phyloP scores from a whole-genome alignment of 2,113 vertebrate genomes.

The Chiloscyllium plagiosum region DNA sequence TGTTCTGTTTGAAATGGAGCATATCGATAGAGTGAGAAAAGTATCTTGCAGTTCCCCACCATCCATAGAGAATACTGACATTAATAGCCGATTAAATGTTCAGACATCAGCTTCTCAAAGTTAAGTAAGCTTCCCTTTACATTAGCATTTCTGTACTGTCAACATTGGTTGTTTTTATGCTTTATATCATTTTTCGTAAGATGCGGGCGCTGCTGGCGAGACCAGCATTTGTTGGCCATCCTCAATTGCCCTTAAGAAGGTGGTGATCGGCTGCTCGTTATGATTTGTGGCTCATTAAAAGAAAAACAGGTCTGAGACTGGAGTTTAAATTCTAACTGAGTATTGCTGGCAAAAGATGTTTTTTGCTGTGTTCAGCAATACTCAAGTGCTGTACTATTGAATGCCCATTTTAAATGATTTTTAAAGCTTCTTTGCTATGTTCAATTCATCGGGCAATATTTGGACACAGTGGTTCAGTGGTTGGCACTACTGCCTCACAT shows the following conservation, averaged over 20 bases:
- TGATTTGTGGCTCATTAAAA: background rate
- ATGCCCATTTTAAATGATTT: background rate
- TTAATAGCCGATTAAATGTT: background rate
- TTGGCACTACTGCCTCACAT: too few species aligned
- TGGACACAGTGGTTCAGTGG: too few species aligned
- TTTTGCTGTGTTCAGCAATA: too few species aligned
- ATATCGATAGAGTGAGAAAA: background rate
- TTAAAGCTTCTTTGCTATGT: background rate
- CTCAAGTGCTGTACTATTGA: too few species aligned
- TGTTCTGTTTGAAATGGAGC: background rate
- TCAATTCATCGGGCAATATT: too few species aligned
- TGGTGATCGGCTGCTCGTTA: too few species aligned
- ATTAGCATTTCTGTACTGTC: background rate
- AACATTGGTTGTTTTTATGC: background rate
- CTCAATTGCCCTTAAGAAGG: too few species aligned
- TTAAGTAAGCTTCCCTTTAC: background rate
- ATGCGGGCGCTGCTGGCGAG: too few species aligned
- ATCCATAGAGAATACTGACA: background rate
- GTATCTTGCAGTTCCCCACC: background rate
- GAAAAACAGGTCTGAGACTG: background rate
- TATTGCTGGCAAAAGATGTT: too few species aligned
- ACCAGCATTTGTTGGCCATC: too few species aligned
- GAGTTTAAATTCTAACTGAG: too few species aligned
- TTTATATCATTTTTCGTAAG: too few species aligned
- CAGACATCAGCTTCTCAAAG: background rate